Evolutionary conservation across 2,797 vertebrate genomes (phyloP), one percentile per base, ranked within the genome.

Genomic region (Alectoris magna): DNA sequence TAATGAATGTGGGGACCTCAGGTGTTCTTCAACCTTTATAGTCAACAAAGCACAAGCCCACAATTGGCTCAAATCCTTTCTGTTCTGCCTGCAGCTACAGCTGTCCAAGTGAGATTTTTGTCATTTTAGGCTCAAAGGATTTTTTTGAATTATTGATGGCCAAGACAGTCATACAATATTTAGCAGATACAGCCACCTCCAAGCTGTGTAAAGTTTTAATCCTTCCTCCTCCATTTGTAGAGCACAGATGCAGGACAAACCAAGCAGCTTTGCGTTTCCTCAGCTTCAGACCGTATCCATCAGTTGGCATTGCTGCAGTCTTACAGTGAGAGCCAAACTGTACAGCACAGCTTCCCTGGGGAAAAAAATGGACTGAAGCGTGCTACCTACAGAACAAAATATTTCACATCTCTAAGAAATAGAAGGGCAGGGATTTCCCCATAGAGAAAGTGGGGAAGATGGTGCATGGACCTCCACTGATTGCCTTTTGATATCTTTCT

Each of bases 101-200:
- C 82, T 87, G 86, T 83, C 88, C 88, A 76, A 96, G 81, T 13
- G 79, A 88, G 56, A 76, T 56, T 93, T 95, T 85, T 70, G 76
- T 84, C 87, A 90, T 93, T 93, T 92, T 75, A 73, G 74, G 87
- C 73, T 85, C 51, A 17, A 34, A 34, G 43, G 23, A n/a, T 10
- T 64, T 62, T 79, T 77, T 63, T 95, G 36, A 95, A 96, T 95
- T 94, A 97, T 94, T 96, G 91, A 95, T 95, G 51, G 36, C 44
- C 78, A 69, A 87, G 89, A 56, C 84, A 92, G 75, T 48, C 87
- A 94, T 90, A 69, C 56, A 94, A 93, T 94, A 96, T 94, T 97
- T 90, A 95, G 74, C 11, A 88, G 88, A 75, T 84, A 87, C 93
- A 58, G 86, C 56, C 78, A 66, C 94, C 86, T 90, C 80, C 62